Conservation (phyloP, 92 coral and sea anemone genomes). For the Epizoanthus illoricatus region DNA sequence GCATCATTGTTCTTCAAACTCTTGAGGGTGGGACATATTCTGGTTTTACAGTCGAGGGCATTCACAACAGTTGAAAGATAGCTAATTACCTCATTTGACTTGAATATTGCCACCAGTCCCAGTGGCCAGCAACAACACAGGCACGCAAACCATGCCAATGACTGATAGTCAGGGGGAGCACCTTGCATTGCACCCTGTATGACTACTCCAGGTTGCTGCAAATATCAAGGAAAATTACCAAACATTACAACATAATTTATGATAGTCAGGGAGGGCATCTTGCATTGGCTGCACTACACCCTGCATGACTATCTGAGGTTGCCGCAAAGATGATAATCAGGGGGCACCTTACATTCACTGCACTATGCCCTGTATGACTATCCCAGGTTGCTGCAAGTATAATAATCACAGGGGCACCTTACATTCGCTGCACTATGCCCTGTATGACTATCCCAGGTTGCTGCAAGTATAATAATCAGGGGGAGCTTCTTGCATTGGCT, state of each 20-base stretch:
- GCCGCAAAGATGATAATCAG: constrained; percentile 67
- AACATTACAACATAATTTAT: neutral
- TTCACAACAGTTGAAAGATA: neutral
- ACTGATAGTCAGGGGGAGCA: constrained; percentile 70
- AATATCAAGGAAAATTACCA: neutral
- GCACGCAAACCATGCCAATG: constrained; percentile 84
- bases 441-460: too few species aligned
- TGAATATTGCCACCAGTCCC: constrained; percentile 79
- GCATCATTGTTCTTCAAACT: too few species aligned
- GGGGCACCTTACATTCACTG: constrained; percentile 45
- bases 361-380: constrained; percentile 10
- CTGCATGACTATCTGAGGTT: constrained; percentile 40
- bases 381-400: too few species aligned
- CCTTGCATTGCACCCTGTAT: constrained; percentile 26
- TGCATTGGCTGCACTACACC: constrained; percentile 33
- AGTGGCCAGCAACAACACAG: constrained; percentile 85
- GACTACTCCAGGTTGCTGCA: constrained; percentile 53
- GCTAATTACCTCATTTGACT: constrained; percentile 73
- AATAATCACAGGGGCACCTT: too few species aligned
- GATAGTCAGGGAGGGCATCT: constrained; percentile 64
- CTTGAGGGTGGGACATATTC: too few species aligned
- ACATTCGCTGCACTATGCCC: too few species aligned
- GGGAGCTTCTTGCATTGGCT: too few species aligned
- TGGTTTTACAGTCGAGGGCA: too few species aligned
- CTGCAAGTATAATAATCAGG: too few species aligned